Evolutionary conservation across 2,113 vertebrate species (phyloP).

Genomic region (Psittacula cyanocephala): DNA sequence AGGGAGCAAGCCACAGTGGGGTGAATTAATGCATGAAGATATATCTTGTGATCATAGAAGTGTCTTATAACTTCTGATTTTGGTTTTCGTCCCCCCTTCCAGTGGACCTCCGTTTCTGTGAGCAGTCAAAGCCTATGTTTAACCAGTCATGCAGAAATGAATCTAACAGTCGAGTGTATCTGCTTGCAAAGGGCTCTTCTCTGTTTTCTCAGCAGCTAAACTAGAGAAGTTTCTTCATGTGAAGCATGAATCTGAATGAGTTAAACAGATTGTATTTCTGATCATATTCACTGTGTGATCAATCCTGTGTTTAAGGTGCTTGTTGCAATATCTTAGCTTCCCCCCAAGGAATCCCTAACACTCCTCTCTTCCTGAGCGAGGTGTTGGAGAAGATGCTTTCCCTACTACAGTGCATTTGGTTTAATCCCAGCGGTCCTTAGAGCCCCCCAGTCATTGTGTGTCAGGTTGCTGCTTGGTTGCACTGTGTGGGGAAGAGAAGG

Average conservation of each 20-base stretch:
- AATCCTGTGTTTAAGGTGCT: background rate
- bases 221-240: background rate
- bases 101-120: background rate
- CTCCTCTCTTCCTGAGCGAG: background rate
- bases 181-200: background rate
- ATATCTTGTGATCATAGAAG: background rate
- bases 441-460: rapidly evolving
- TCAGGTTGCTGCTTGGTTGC: background rate
- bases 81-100: background rate
- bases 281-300: background rate
- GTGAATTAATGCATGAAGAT: background rate
- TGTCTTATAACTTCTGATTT: background rate
- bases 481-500: background rate
- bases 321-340: background rate
- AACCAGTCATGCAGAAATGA: background rate
- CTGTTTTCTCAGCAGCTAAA: background rate
- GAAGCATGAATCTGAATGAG: background rate
- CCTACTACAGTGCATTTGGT: background rate
- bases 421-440: background rate
- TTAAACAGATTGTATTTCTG: background rate
- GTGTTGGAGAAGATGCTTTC: background rate
- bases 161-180: background rate
- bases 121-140: background rate
- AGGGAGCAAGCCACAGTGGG: background rate
- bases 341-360: background rate